Evolutionary conservation across 2,797 vertebrate species (phyloP).

Genomic region (Todus mexicanus): DNA sequence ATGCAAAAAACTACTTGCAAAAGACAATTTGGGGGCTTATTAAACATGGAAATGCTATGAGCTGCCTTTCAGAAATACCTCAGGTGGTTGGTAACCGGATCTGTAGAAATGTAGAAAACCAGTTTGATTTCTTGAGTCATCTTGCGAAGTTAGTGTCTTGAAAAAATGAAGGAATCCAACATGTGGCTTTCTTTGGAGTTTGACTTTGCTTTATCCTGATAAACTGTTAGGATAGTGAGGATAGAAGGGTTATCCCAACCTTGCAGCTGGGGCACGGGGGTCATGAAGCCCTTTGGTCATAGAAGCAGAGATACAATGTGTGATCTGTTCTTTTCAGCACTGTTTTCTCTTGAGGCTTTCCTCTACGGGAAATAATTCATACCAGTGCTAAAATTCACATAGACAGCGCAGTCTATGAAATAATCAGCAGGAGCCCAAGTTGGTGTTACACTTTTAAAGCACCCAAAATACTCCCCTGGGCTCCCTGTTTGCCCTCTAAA

Average conservation of each 20-base stretch:
- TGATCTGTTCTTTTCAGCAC: not conserved
- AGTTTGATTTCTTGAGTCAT: not conserved
- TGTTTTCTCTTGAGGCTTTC: not conserved
- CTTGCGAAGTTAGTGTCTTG: not conserved
- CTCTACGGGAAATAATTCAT: not conserved
- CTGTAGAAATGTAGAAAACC: not conserved
- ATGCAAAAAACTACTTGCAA: not conserved
- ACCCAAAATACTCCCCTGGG: not conserved
- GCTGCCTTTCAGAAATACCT: not conserved
- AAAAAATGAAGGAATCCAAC: not conserved
- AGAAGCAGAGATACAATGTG: not conserved
- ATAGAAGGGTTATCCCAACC: not conserved
- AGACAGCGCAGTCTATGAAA: not conserved
- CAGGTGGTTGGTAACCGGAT: not conserved
- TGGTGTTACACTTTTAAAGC: not conserved
- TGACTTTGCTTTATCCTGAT: not conserved
- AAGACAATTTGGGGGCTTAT: not conserved
- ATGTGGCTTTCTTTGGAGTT: not conserved
- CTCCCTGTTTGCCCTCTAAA: not conserved
- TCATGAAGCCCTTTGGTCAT: not conserved
- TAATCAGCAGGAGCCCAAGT: not conserved
- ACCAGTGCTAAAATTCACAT: not conserved
- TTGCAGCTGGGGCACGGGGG: not conserved
- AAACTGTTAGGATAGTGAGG: not conserved
- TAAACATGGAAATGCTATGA: not conserved